Evolutionary conservation across 2,797 vertebrate species (phyloP).

Genomic region (Hyperoplus lanceolatus): DNA sequence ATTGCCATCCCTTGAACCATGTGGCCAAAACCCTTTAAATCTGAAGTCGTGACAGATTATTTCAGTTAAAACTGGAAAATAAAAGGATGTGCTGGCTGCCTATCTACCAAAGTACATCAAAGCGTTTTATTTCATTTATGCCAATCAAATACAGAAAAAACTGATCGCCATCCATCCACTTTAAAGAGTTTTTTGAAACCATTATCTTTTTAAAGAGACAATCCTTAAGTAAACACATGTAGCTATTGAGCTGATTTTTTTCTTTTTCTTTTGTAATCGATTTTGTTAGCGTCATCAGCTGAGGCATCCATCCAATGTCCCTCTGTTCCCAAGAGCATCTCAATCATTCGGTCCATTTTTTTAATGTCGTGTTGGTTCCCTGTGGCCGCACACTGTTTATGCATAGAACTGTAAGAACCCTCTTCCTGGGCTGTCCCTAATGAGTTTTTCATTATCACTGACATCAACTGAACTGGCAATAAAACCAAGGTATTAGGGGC

Average conservation of each 20-base stretch:
- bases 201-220: slow-evolving; percentile 14
- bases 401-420: slow-evolving; percentile 63
- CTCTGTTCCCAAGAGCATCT: slow-evolving; percentile 67
- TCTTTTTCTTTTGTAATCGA: slow-evolving; percentile 16
- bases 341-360: slow-evolving; percentile 75
- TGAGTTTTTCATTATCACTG: slow-evolving; percentile 78
- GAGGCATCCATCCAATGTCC: slow-evolving; percentile 68
- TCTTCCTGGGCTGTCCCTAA: slow-evolving; percentile 68
- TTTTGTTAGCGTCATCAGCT: slow-evolving; percentile 53
- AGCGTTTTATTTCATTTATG: slow-evolving; percentile 45
- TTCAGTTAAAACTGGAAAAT: slow-evolving; percentile 43
- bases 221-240: slow-evolving; percentile 57
- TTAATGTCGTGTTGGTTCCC: slow-evolving; percentile 61
- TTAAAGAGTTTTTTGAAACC: slow-evolving; percentile 38
- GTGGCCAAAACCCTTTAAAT: slow-evolving; percentile 31
- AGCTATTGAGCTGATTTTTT: slow-evolving; percentile 33
- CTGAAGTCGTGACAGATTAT: slow-evolving; percentile 32
- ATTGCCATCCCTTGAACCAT: slow-evolving; percentile 21
- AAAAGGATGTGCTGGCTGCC: slow-evolving; percentile 33
- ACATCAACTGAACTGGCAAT: slow-evolving; percentile 70
- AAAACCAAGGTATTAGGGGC: slow-evolving; percentile 61
- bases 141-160: slow-evolving; percentile 35
- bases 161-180: slow-evolving; percentile 20
- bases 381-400: slow-evolving; percentile 65
- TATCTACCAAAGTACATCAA: slow-evolving; percentile 45